phyloP scores from a whole-genome alignment of 2,113 vertebrate species.

The Callipepla californica region DNA sequence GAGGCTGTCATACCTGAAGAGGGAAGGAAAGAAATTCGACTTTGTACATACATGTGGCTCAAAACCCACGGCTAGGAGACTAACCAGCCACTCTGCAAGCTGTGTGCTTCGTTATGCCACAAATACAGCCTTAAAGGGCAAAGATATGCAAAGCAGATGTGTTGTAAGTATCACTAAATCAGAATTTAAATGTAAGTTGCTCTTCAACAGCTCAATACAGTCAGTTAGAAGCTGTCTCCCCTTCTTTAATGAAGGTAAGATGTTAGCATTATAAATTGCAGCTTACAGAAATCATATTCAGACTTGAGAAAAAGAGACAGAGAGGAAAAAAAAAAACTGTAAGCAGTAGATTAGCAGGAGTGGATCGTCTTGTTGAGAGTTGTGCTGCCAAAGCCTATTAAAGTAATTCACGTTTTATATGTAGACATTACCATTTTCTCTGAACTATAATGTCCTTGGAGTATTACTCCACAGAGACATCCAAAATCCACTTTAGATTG shows the following conservation, averaged over 20 bases:
- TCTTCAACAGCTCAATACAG: constrained; percentile 15
- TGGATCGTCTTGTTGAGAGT: constrained; percentile 58
- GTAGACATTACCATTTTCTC: constrained; percentile 71
- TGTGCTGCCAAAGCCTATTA: constrained; percentile 62
- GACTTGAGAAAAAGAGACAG: not conserved
- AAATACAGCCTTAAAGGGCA: constrained; percentile 42
- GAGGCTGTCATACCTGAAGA: not conserved
- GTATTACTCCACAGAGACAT: constrained; percentile 55
- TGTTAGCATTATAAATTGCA: constrained; percentile 51
- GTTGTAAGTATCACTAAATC: constrained; percentile 18
- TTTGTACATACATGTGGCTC: not conserved
- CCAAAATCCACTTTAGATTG: constrained; percentile 66
- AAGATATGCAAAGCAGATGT: constrained; percentile 49
- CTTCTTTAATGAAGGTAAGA: constrained; percentile 29
- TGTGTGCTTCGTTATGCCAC: constrained; percentile 10
- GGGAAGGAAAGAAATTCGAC: not conserved
- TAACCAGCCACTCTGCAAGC: constrained; percentile 28
- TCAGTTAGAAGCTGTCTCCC: not conserved
- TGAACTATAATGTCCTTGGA: constrained; percentile 52
- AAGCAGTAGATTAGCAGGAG: constrained; percentile 16
- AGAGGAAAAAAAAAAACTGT: not conserved
- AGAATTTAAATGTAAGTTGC: constrained; percentile 5
- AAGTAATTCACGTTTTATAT: constrained; percentile 62
- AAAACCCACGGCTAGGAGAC: not conserved
- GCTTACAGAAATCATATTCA: constrained; percentile 54